Evolutionary conservation across 2,113 vertebrate genomes (phyloP), one percentile per base, ranked within the genome.

Genomic region (Acanthochromis polyacanthus): DNA sequence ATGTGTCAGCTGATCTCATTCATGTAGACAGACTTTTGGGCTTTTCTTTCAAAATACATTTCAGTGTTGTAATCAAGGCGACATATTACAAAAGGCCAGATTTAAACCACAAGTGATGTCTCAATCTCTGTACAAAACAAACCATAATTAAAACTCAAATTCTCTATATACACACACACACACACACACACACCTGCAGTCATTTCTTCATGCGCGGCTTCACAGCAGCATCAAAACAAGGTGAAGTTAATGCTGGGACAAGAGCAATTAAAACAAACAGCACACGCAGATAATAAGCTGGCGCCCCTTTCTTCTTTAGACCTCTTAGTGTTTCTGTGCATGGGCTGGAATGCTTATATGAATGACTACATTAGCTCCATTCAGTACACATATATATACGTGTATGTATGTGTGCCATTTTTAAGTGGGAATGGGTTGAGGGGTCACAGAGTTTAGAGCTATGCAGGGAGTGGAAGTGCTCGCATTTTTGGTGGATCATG

Each of bases 211-310:
- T 76, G 70, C 2, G 19, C 22, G 65, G 71, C 55, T 81, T 70
- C 74, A 71, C 22, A 46, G 61, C 62, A 25, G 75, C 57, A 59
- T 61, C 62, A 22, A 78, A 78, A 80, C 65, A 66, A 81, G 75
- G 61, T 40, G 38, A 51, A 45, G 60, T 76, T 71, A 75, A 82
- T 68, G 43, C 60, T 57, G 76, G 66, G 73, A 78, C 25, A 38
- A 62, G 58, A 85, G 69, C 76, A 87, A 86, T 88, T 88, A 85
- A 74, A 79, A 67, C 78, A 78, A 86, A 86, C 71, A 73, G 4
- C 65, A 40, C 50, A 36, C 20, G 10, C 10, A 51, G 63, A 87
- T 84, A 72, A 91, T 78, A 43, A 70, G 61, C 65, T 38, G 30
- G 53, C 19, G 20, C 65, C 36, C 30, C 56, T 63, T 22, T 52